Percentiles rank a stretch among this genome's conserved stretches.
Evolutionary conservation across 2,888 invertebrate species (phyloP).

Genomic region (Alentia gelatinosa): DNA sequence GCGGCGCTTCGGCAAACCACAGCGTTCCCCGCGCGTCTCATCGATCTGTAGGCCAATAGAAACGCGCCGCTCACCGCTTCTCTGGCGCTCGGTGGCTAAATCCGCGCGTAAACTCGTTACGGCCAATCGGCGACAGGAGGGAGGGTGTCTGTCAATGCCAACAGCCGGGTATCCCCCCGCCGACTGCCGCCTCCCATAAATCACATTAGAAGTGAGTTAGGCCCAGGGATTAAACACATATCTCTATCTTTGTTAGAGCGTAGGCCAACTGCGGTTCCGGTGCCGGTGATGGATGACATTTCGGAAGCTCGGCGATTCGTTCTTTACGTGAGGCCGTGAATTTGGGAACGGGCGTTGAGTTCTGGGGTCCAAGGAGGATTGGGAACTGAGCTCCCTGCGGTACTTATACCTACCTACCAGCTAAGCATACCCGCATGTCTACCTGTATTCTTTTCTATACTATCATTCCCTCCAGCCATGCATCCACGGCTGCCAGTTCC

Average conservation of each 20-base stretch:
- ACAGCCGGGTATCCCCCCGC: too few species aligned
- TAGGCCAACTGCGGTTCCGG: background rate
- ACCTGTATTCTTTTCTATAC: too few species aligned
- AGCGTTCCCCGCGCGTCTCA: too few species aligned
- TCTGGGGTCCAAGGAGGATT: too few species aligned
- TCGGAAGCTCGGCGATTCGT: background rate
- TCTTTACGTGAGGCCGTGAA: background rate
- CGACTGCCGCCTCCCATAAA: background rate
- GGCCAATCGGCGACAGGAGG: background rate
- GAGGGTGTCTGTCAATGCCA: background rate
- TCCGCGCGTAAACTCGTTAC: background rate
- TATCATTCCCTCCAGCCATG: background rate
- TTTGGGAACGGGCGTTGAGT: too few species aligned
- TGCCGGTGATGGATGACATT: background rate
- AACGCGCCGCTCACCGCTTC: background rate
- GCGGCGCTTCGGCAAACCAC: too few species aligned
- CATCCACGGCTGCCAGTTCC: background rate
- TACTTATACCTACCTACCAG: too few species aligned
- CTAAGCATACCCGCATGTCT: too few species aligned
- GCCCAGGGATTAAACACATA: background rate
- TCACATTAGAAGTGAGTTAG: background rate
- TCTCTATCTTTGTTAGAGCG: background rate
- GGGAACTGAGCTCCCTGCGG: too few species aligned
- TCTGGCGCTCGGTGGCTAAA: background rate
- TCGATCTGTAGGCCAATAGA: constrained; percentile 1